Evolutionary conservation across 2,797 vertebrate species (phyloP).

Genomic region (Gouania willdenowi): DNA sequence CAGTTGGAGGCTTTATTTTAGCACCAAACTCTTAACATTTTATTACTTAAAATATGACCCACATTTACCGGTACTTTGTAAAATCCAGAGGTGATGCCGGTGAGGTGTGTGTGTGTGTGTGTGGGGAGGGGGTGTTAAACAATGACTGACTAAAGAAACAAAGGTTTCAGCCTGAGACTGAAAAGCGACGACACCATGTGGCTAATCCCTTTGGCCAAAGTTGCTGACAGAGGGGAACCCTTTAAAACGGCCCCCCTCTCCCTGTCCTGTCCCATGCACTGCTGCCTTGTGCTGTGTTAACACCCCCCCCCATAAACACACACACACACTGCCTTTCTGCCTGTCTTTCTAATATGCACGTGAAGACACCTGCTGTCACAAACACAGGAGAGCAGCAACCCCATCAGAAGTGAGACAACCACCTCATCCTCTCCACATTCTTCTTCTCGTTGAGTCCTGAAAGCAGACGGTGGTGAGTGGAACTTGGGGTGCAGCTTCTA

Average conservation of each 20-base stretch:
- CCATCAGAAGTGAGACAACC: conserved; percentile 16
- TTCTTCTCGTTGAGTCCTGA: neutral
- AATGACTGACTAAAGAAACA: conserved; percentile 69
- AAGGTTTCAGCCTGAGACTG: conserved; percentile 69
- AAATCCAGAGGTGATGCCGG: conserved; percentile 43
- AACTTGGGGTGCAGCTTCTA: too few species aligned
- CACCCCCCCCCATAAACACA: too few species aligned
- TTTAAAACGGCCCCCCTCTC: conserved; percentile 67
- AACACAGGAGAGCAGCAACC: conserved; percentile 29
- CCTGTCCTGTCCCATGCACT: conserved; percentile 34
- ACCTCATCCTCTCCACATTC: neutral
- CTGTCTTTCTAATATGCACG: conserved; percentile 48
- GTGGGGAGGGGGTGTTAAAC: conserved; percentile 44
- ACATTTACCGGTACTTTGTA: conserved; percentile 34
- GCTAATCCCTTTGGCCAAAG: conserved; percentile 79
- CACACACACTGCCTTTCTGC: too few species aligned
- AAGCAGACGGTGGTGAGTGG: conserved; percentile 37
- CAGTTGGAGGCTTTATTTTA: neutral
- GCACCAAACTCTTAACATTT: conserved; percentile 7
- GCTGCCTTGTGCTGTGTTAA: conserved; percentile 34
- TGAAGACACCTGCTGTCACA: conserved; percentile 48
- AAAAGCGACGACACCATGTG: conserved; percentile 71
- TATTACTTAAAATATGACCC: conserved; percentile 46
- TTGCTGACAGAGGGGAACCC: conserved; percentile 80
- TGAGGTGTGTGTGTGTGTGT: too few species aligned